Evolutionary conservation across 1,140 invertebrate genomes (phyloP).

Genomic region (Dendroctonus ponderosae): DNA sequence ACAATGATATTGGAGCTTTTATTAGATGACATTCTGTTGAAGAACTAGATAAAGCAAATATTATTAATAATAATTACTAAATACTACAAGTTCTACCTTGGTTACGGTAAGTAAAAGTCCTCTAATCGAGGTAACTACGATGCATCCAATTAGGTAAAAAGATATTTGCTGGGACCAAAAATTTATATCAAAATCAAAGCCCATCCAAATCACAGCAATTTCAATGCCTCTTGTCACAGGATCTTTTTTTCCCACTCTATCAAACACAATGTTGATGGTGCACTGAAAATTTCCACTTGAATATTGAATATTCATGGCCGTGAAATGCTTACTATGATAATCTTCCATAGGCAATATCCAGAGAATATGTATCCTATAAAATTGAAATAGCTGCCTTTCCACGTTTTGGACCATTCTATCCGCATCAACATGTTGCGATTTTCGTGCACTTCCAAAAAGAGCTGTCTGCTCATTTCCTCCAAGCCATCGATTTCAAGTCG

Average conservation of each 20-base stretch:
- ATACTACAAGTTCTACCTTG: slow-evolving; percentile 66
- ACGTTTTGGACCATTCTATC: slow-evolving; percentile 93
- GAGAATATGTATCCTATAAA: slow-evolving; percentile 99
- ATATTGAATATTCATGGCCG: neutral
- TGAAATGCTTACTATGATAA: slow-evolving; percentile 85
- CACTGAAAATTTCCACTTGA: slow-evolving; percentile 61
- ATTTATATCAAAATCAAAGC: slow-evolving; percentile 92
- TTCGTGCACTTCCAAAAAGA: slow-evolving; percentile 96
- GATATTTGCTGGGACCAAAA: slow-evolving; percentile 99
- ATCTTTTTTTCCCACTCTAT: slow-evolving; percentile 97
- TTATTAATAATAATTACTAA: neutral
- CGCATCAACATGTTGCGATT: slow-evolving; percentile 90
- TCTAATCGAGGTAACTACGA: slow-evolving; percentile 96
- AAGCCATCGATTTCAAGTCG: slow-evolving; percentile 82
- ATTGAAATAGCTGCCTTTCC: slow-evolving; percentile 99
- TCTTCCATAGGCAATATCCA: slow-evolving; percentile 98
- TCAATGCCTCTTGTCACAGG: slow-evolving; percentile 96
- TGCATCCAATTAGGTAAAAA: slow-evolving; percentile 95
- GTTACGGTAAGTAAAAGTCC: slow-evolving; percentile 94
- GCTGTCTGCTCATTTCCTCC: slow-evolving; percentile 89
- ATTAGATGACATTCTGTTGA: slow-evolving; percentile 99
- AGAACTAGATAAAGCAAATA: slow-evolving; percentile 75
- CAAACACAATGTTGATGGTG: slow-evolving; percentile 98
- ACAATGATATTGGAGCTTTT: slow-evolving; percentile 99
- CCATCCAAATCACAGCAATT: slow-evolving; percentile 96